Conservation (phyloP, 2,113 vertebrate species). For the Hippocampus abdominalis region DNA sequence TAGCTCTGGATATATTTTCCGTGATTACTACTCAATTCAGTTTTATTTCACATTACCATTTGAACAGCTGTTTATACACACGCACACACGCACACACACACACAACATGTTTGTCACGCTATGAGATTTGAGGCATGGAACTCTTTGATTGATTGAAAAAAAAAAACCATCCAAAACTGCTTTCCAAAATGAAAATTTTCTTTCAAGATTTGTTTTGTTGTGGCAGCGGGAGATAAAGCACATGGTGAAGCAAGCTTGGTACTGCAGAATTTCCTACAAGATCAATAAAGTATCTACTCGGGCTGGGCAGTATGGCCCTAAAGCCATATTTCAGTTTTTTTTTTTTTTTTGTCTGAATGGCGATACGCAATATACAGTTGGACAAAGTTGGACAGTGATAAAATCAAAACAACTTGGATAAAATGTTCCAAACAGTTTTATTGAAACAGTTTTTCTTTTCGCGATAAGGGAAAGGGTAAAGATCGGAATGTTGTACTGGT, state of each 20-base stretch:
- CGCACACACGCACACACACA: background rate
- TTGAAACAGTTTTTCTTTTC: background rate
- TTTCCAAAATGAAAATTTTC: background rate
- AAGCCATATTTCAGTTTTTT: background rate
- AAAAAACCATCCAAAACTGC: background rate
- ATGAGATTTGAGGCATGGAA: background rate
- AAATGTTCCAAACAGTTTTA: background rate
- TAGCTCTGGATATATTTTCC: background rate
- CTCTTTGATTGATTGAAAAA: background rate
- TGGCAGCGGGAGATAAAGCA: background rate
- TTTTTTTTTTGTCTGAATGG: background rate
- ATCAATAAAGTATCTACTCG: background rate
- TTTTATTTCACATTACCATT: background rate
- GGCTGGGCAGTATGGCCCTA: background rate
- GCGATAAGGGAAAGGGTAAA: background rate
- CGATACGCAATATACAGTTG: background rate
- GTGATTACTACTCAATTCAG: background rate
- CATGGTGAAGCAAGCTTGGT: background rate
- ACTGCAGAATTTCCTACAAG: background rate
- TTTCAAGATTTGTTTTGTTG: background rate
- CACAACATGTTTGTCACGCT: background rate
- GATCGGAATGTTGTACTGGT: background rate
- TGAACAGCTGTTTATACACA: background rate
- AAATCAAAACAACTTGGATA: background rate
- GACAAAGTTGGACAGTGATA: background rate